Base-by-base conservation (phyloP, 2,797 vertebrate species). In the Rhadinocentrus ornatus region DNA sequence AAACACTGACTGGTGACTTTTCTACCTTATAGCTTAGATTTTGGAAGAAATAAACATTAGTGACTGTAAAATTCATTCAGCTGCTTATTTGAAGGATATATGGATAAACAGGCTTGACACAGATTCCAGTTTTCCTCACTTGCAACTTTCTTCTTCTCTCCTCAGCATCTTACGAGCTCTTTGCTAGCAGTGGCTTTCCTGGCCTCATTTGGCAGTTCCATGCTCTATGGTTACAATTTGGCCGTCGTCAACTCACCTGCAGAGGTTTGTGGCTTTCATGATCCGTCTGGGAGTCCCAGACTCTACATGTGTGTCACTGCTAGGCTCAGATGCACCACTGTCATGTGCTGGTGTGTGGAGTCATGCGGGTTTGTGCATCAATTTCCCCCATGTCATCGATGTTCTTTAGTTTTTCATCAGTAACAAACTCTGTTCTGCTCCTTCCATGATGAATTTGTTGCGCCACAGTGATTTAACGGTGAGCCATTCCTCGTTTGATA, bases 191-290 rank as follows among this genome's bases (percentile, higher is more conserved):
- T 94, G 60, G 92, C 96, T 2, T 74, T 97, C 20, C 91, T 98
- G 77, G 86, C 96, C 32, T 98, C 96, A 2, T 95, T 97, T 2
- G 96, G 97, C 69, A 96, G 96, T 79, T 98, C 96, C 57, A 94
- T 96, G 95, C 94, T 96, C 46, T 98, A 96, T 32, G 97, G 97
- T 75, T 98, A 94, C 93, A 97, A 97, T 73, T 81, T 97, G 82
- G 96, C 97, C 0, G 95, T 97, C 32, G 96, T 98, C 85, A 98
- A 98, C 89, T 96, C 96, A 0, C 97, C 96, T 0, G 89, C 96
- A 0, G 76, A 84, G 94, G 97, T 98, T 88, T 91, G 94, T 89
- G 34, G 11, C n/a, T 1, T 13, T 24, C 4, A 27, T 24, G 20
- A 7, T 46, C 44, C 34, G n/a, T 0, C 4, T 44, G 50, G 44